A percentile compares a stretch with the other conserved stretches of the same genome.
Evolutionary conservation across 2,888 invertebrate species (phyloP).

Genomic region (Mimumesa dahlbomi): DNA sequence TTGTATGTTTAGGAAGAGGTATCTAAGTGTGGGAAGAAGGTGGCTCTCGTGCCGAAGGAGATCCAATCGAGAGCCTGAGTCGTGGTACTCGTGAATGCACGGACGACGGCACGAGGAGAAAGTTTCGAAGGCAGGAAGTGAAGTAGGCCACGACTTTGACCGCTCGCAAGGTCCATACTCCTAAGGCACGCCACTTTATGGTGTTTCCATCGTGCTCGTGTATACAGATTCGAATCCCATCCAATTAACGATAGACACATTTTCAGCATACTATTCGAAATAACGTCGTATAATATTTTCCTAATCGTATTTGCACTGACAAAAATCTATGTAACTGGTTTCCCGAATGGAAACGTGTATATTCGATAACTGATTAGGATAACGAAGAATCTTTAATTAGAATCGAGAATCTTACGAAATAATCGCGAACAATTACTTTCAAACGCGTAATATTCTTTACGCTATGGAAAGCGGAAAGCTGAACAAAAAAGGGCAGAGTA

Average conservation of each 20-base stretch:
- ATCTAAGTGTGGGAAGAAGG: conserved; percentile 13
- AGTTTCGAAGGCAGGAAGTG: conserved; percentile 77
- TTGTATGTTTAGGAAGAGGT: conserved; percentile 7
- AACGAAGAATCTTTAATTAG: too few species aligned
- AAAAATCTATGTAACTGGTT: too few species aligned
- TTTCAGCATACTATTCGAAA: neutral
- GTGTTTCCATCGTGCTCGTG: conserved; percentile 18
- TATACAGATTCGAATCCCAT: neutral
- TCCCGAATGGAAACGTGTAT: too few species aligned
- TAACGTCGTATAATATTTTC: too few species aligned
- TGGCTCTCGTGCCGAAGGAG: conserved; percentile 20
- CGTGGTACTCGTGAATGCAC: conserved; percentile 48
- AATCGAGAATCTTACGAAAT: too few species aligned
- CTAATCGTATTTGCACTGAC: too few species aligned
- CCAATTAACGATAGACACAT: neutral
- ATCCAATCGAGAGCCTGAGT: conserved; percentile 43
- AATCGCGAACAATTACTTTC: neutral
- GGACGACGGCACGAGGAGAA: conserved; percentile 75
- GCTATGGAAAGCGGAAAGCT: conserved; percentile 33
- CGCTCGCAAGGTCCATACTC: conserved; percentile 79
- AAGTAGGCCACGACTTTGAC: conserved; percentile 81
- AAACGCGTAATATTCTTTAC: neutral
- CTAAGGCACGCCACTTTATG: conserved; percentile 55
- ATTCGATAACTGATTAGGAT: too few species aligned
- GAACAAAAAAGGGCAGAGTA: conserved; percentile 33